Evolutionary conservation across 2,797 vertebrate genomes (phyloP).

Genomic region (Diplodus sargus): DNA sequence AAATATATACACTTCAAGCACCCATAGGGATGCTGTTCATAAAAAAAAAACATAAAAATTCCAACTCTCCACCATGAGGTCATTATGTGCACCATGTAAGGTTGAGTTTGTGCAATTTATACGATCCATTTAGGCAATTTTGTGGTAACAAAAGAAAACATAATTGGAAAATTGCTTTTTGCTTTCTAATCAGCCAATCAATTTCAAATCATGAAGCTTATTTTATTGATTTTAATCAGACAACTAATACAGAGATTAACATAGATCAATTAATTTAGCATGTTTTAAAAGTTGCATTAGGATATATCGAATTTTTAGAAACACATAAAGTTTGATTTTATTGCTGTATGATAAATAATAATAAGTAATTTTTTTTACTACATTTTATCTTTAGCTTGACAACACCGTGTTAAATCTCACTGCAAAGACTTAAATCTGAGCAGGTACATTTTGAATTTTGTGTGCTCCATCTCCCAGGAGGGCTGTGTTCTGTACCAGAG

Average conservation of each 20-base stretch:
- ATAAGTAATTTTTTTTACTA: neutral
- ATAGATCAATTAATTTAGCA: neutral
- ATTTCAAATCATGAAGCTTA: neutral
- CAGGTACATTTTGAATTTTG: slow-evolving; percentile 17
- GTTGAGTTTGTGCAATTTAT: neutral
- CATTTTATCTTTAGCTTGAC: neutral
- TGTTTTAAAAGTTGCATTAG: no score
- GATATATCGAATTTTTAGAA: neutral
- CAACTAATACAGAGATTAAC: no score
- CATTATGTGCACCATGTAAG: neutral
- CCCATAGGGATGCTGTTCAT: no score
- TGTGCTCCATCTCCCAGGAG: slow-evolving; percentile 21
- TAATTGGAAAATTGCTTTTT: neutral
- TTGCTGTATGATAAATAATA: neutral
- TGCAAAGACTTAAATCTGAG: slow-evolving; percentile 7
- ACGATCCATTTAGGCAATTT: neutral
- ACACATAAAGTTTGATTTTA: neutral
- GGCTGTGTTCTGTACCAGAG: slow-evolving; percentile 28
- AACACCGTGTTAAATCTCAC: neutral
- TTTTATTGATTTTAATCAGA: neutral
- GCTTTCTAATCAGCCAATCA: neutral
- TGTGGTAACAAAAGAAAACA: neutral
- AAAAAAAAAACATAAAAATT: no score
- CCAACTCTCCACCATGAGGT: neutral
- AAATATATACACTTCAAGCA: no score